Base-by-base conservation (phyloP, 2,113 vertebrate species). In the Microtus richardsoni region DNA sequence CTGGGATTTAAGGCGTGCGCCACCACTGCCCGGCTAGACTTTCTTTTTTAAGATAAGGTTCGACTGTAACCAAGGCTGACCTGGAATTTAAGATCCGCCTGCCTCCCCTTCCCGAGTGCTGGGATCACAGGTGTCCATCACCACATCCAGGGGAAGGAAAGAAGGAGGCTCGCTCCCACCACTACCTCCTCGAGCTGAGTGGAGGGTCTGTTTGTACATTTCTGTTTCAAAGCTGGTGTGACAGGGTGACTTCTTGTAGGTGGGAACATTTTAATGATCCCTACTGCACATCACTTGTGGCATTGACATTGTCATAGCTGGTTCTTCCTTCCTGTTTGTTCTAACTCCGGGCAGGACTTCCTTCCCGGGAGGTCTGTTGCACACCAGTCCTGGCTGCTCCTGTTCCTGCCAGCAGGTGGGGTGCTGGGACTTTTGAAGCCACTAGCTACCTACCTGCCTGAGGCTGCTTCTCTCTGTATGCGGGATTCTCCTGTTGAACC, bases 341-440 rank as follows among this genome's bases (percentile, higher is more conserved):
- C 54, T 58, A 17, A 19, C 54, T 58, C 54, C 17, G 0, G 19
- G 58, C 19, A 14, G 58, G 58, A 58, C 58, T 21, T 58, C 58
- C 58, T 82, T 83, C 41, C 47, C 6, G 6, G 12, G 70, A 94
- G 80, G 41, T 58, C 94, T 44, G 4, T 70, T 89, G 36, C 30
- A 36, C 8, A 36, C 8, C 2, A 2, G 30, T 90, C 62, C 28
- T 66, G 70, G 17, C 30, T 39, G 96, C 88, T 0, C 85, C 52
- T 92, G 4, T 0, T 80, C 92, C 96, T 91, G 64, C 83, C 71
- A 88, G 88, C 75, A 94, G 93, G 41, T 77, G n/a, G 96, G 44
- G 96, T 52, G 60, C 82, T 95, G 95, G 73, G 86, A 87, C 91
- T 93, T 98, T 95, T 85, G 8, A 78, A 86, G 6, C 28, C 44